Conservation (phyloP, 2,888 invertebrate species). For the Chymomyza amoena region DNA sequence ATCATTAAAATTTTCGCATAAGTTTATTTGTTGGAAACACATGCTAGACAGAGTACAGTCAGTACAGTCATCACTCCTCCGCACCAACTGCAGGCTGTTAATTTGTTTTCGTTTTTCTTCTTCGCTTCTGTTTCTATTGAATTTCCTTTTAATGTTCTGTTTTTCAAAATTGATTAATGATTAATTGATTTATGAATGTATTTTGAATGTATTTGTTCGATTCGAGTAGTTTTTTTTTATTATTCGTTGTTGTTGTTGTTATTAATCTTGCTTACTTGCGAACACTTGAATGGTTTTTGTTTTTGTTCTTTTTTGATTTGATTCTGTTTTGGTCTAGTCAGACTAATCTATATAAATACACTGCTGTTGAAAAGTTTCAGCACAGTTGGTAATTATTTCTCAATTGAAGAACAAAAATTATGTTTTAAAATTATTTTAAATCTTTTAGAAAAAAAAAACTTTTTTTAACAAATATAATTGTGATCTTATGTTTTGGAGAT, state of each 20-base stretch:
- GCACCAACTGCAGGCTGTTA: no score
- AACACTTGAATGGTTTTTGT: conserved; percentile 32
- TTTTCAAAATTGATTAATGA: neutral
- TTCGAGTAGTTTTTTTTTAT: neutral
- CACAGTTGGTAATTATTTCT: no score
- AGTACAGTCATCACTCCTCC: no score
- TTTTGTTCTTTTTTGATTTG: neutral
- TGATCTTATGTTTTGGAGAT: no score
- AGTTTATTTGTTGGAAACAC: neutral
- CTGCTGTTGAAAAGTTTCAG: no score
- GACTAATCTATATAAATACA: no score
- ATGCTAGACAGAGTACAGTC: neutral
- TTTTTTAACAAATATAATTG: no score
- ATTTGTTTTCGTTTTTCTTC: neutral
- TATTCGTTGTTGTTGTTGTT: neutral
- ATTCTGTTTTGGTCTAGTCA: neutral
- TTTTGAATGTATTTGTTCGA: no score
- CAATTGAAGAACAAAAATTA: no score
- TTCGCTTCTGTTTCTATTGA: neutral
- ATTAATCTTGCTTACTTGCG: neutral
- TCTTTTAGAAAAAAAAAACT: no score
- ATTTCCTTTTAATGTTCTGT: neutral
- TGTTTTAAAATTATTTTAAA: no score
- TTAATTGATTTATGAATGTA: neutral
- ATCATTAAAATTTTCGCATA: neutral